Percentiles rank a stretch among this genome's conserved stretches.
These are phyloP conservation scores for Tautogolabrus adspersus DNA, from an alignment of 2,113 vertebrate species.

Conservation along the genomic window DNA sequence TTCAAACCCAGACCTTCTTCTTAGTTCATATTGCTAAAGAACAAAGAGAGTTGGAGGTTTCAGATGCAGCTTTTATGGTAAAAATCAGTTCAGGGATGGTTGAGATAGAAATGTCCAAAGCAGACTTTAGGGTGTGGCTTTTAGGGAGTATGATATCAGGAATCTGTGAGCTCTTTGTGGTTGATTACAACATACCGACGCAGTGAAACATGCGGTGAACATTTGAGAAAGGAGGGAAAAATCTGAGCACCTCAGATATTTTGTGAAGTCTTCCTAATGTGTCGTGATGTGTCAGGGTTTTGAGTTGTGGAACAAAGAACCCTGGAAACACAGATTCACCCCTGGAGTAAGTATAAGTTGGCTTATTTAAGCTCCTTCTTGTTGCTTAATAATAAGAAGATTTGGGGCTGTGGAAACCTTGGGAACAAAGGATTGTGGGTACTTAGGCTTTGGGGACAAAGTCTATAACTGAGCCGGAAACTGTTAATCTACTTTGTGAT, in stretches of 20 bases:
- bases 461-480: too few relatives aligned
- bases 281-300: neutral
- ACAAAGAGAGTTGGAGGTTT: too few relatives aligned
- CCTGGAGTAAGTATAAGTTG: too few relatives aligned
- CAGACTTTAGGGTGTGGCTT: neutral
- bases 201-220: neutral
- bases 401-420: neutral
- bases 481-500: too few relatives aligned
- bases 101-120: too few relatives aligned
- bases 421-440: too few relatives aligned
- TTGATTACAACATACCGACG: neutral
- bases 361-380: neutral
- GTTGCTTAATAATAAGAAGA: neutral
- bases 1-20: too few relatives aligned
- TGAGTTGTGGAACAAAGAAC: neutral
- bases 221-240: neutral
- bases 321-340: neutral
- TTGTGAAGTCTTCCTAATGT: neutral
- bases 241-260: neutral
- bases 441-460: too few relatives aligned
- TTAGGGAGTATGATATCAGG: neutral
- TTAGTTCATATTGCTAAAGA: too few relatives aligned
- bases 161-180: neutral
- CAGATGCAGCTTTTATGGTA: too few relatives aligned
- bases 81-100: too few relatives aligned